A percentile compares a stretch with the other conserved stretches of the same genome.
Conservation (phyloP, 2,888 invertebrate genomes). For the Cephus rjabovi region DNA sequence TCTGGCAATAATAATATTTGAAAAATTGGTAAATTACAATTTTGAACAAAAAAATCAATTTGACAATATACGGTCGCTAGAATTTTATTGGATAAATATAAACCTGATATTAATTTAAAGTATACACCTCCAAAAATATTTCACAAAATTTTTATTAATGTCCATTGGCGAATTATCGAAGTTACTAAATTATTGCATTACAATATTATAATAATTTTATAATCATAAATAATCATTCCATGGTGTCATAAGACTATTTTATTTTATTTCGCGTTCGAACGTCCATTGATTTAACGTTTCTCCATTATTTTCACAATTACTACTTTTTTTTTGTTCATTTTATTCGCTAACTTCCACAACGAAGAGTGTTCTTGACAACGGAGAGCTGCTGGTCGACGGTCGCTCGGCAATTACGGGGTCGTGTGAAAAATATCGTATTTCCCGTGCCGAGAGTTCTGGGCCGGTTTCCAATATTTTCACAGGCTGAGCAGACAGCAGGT, state of each 20-base stretch:
- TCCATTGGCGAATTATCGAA: no score
- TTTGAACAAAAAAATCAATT: neutral
- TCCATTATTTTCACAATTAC: neutral
- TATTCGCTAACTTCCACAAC: neutral
- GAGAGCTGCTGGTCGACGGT: constrained; percentile 8
- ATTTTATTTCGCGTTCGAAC: neutral
- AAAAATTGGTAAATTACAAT: neutral
- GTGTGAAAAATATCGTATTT: constrained; percentile 24
- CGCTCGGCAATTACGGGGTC: constrained; percentile 17
- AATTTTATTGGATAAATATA: neutral
- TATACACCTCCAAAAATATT: neutral
- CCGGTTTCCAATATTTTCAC: constrained; percentile 7
- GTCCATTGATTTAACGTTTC: neutral
- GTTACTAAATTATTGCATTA: no score
- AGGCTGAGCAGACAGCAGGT: constrained; percentile 17
- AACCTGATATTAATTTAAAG: neutral
- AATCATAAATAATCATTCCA: no score
- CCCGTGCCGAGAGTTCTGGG: constrained; percentile 4
- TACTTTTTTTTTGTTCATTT: neutral
- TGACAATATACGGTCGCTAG: neutral
- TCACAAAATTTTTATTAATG: neutral
- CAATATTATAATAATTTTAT: no score
- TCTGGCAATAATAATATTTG: neutral
- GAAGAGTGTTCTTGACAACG: neutral
- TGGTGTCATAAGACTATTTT: no score